Conservation (phyloP, 2,113 vertebrate genomes). For the Thalassarche chlororhynchos region DNA sequence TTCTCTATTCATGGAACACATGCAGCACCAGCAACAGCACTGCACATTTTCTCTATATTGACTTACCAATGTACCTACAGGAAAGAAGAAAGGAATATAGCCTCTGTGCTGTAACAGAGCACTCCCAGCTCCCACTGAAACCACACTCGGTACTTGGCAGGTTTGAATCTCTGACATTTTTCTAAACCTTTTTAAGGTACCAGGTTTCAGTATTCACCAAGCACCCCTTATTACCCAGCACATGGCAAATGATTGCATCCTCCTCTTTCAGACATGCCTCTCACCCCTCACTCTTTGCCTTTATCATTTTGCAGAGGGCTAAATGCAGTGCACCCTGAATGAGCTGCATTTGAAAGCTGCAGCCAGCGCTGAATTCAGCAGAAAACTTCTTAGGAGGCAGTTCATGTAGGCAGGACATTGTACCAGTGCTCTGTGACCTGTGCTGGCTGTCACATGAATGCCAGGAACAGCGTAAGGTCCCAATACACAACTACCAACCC, state of each 20-base stretch:
- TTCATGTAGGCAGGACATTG: background rate
- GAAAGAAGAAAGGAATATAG: background rate
- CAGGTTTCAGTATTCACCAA: background rate
- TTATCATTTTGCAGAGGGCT: background rate
- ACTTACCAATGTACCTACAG: background rate
- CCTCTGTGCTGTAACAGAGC: background rate
- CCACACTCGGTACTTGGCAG: background rate
- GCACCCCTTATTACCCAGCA: background rate
- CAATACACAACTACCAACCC: background rate
- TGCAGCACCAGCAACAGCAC: background rate
- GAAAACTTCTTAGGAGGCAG: background rate
- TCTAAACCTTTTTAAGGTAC: background rate
- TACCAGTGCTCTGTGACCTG: background rate
- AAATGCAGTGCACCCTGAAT: background rate
- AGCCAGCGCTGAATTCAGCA: background rate
- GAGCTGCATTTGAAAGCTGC: background rate
- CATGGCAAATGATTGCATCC: background rate
- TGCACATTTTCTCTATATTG: background rate
- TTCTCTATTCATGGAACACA: background rate
- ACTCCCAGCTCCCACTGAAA: background rate
- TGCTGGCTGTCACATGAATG: background rate
- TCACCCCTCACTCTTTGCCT: background rate
- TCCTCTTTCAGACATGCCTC: background rate
- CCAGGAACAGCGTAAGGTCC: background rate
- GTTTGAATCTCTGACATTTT: background rate